Evolutionary conservation across 2,888 invertebrate species (phyloP).

Genomic region (Apamea monoglypha): DNA sequence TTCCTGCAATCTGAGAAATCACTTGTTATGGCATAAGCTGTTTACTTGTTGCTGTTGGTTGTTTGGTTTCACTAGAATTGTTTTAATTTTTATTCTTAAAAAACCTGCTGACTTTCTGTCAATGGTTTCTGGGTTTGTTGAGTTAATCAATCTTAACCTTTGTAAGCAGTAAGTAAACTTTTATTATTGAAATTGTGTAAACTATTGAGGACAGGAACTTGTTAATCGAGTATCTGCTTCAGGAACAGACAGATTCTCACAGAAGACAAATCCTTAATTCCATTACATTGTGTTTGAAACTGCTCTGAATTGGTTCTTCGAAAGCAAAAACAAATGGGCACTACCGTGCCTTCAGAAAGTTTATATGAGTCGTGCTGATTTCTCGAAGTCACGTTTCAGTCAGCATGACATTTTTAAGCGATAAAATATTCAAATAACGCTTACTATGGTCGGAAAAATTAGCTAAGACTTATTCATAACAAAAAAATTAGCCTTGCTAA

Average conservation of each 20-base stretch:
- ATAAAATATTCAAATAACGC: constrained; percentile 9
- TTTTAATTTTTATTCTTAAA: background rate
- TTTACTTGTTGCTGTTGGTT: background rate
- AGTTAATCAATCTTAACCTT: background rate
- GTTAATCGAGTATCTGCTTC: background rate
- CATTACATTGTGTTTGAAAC: background rate
- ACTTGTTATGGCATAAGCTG: background rate
- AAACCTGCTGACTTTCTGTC: background rate
- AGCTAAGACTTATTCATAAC: constrained; percentile 11
- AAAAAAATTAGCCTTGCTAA: background rate
- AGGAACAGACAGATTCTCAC: too few species aligned
- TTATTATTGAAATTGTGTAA: background rate
- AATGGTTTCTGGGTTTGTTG: constrained; percentile 1
- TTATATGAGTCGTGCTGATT: constrained; percentile 6
- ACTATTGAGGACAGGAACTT: background rate
- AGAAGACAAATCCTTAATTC: background rate
- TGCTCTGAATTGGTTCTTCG: background rate
- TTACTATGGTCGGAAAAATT: background rate
- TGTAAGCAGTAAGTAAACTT: background rate
- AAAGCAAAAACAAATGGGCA: background rate
- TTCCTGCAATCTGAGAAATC: background rate
- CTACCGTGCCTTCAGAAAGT: constrained; percentile 25
- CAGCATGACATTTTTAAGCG: constrained; percentile 16
- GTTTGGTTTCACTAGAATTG: background rate
- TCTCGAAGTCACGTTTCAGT: background rate